These are phyloP conservation scores for Gymnothorax javanicus DNA, from an alignment of 2,797 vertebrate species.

Conservation along the genomic window DNA sequence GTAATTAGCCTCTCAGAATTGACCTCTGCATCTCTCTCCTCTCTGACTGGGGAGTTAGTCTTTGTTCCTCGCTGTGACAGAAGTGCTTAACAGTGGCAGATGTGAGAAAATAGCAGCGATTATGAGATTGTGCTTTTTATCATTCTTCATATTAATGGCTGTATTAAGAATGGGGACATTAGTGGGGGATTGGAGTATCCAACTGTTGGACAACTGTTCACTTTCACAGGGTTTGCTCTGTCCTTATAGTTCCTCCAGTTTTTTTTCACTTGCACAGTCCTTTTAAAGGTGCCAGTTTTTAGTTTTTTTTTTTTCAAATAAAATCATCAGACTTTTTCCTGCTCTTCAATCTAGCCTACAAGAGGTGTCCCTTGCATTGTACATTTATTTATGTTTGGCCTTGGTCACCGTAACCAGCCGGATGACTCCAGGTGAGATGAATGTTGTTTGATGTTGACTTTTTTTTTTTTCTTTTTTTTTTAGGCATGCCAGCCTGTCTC, in stretches of 20 bases:
- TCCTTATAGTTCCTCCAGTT: neutral
- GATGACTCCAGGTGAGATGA: too few relatives aligned
- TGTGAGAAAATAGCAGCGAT: conserved; percentile 19
- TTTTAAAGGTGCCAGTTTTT: too few relatives aligned
- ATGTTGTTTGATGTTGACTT: too few relatives aligned
- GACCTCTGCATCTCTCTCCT: conserved; percentile 10
- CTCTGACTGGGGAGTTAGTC: conserved; percentile 6
- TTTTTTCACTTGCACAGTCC: neutral
- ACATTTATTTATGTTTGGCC: too few relatives aligned
- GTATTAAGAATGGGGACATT: neutral
- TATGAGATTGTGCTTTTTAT: neutral
- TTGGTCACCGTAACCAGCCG: too few relatives aligned
- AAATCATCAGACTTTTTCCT: too few relatives aligned
- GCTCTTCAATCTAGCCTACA: too few relatives aligned
- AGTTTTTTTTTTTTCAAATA: too few relatives aligned
- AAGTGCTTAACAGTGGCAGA: conserved; percentile 11
- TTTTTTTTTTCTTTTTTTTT: too few relatives aligned
- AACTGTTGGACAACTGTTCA: neutral
- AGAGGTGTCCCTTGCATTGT: too few relatives aligned
- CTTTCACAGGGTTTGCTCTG: neutral
- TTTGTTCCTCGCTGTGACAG: conserved; percentile 37
- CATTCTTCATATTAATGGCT: neutral
- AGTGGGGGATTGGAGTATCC: neutral
- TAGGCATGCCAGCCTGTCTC: too few relatives aligned
- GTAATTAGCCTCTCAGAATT: conserved; percentile 27